Conservation (phyloP, 2,888 invertebrate genomes). For the Serripes groenlandicus region DNA sequence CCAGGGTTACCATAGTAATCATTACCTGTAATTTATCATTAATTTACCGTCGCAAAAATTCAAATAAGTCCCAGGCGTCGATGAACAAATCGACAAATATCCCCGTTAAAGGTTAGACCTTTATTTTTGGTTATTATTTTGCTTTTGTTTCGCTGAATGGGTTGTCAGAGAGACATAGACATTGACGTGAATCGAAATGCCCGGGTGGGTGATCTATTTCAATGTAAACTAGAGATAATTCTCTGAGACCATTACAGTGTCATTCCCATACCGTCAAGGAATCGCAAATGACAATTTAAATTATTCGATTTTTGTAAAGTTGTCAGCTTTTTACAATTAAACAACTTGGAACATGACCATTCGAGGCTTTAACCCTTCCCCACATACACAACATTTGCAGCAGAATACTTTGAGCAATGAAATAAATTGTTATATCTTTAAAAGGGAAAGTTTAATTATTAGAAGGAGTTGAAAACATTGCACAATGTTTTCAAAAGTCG, state of each 20-base stretch:
- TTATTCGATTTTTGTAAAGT: too few relatives aligned
- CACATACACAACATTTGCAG: too few relatives aligned
- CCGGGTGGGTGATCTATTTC: neutral
- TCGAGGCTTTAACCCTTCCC: too few relatives aligned
- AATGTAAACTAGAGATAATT: neutral
- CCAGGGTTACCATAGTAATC: conserved; percentile 4
- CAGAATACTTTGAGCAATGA: too few relatives aligned
- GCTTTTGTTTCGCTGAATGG: neutral
- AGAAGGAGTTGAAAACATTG: too few relatives aligned
- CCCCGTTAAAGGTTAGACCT: conserved; percentile 12
- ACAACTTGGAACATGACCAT: too few relatives aligned
- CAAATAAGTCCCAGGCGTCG: conserved; percentile 7
- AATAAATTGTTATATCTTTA: too few relatives aligned
- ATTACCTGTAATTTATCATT: conserved; percentile 42
- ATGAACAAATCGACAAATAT: conserved; percentile 5
- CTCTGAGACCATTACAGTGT: neutral
- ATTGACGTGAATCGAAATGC: neutral
- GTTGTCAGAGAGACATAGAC: neutral
- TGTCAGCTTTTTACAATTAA: too few relatives aligned
- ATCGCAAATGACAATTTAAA: too few relatives aligned
- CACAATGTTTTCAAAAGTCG: too few relatives aligned
- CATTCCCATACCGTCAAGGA: too few relatives aligned
- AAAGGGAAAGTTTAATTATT: too few relatives aligned
- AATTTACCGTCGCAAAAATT: conserved; percentile 31
- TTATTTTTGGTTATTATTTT: neutral